Conservation (phyloP, 35 echinoderm and acorn worm genomes). For the Patiria miniata region DNA sequence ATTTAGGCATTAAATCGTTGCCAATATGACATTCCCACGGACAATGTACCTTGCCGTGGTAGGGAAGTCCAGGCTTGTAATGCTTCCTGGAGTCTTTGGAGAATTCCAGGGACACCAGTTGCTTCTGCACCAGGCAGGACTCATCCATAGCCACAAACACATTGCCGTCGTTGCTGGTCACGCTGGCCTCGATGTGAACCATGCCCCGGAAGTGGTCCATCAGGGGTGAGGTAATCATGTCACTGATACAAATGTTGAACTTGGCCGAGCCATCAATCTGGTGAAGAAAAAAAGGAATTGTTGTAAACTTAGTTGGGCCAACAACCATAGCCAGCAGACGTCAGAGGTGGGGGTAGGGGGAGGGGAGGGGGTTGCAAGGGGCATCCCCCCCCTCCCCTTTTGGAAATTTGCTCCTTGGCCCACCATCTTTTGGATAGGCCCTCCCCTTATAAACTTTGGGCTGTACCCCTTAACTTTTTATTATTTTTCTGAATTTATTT, state of each 20-base stretch:
- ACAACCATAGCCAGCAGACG: no score
- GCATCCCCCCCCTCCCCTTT: no score
- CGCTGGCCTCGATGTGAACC: constrained; percentile 87
- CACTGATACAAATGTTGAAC: constrained; percentile 78
- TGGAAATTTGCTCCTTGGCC: no score
- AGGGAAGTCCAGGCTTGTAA: constrained; percentile 96
- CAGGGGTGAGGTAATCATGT: constrained; percentile 45
- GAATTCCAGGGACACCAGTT: constrained; percentile 73
- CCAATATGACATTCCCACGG: no score
- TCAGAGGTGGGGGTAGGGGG: no score
- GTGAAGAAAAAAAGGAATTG: background rate
- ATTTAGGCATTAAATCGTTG: no score
- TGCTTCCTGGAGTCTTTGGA: constrained; percentile 76
- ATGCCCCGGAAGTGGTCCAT: constrained; percentile 78
- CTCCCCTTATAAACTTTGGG: no score
- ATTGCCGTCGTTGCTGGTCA: constrained; percentile 81
- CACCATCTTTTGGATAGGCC: no score
- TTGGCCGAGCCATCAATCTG: constrained; percentile 86
- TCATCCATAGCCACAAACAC: constrained; percentile 84
- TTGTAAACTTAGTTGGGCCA: background rate
- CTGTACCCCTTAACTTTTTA: no score
- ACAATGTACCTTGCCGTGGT: constrained; percentile 77
- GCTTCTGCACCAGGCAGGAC: constrained; percentile 80
- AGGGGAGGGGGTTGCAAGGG: no score
- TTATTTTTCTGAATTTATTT: no score